phyloP scores from a whole-genome alignment of 2,888 invertebrate species.

The Dastarcus helophoroides region DNA sequence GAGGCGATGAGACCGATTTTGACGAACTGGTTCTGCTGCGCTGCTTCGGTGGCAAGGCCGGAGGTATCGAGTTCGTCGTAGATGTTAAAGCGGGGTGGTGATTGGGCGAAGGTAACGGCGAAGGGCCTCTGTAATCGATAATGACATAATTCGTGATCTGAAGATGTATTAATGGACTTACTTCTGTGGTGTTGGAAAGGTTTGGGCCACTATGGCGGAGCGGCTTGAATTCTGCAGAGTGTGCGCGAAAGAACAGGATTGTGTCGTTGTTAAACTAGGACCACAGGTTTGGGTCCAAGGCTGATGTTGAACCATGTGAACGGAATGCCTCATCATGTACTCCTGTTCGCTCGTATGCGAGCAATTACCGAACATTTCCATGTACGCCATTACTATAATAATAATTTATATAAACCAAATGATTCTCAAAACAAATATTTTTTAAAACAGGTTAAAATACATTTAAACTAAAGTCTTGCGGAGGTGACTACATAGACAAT shows the following conservation, averaged over 20 bases:
- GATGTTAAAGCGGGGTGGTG: conserved; percentile 13
- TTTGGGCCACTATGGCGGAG: conserved; percentile 18
- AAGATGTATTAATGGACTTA: no score
- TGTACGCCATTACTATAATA: conserved; percentile 81
- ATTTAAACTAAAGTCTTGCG: no score
- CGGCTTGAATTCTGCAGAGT: conserved; percentile 26
- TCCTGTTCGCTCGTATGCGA: conserved; percentile 63
- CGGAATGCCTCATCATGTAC: conserved; percentile 77
- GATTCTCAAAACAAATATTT: no score
- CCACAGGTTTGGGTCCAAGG: conserved; percentile 21
- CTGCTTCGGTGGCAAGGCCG: conserved; percentile 48
- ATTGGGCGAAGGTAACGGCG: conserved; percentile 25
- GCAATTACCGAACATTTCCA: conserved; percentile 91
- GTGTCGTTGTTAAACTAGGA: conserved; percentile 41
- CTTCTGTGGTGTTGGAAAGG: no score
- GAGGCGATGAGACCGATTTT: conserved; percentile 25
- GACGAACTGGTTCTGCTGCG: conserved; percentile 37
- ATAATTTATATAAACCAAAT: conserved; percentile 9
- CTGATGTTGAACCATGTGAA: conserved; percentile 47
- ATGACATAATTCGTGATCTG: no score
- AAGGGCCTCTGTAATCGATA: conserved; percentile 21
- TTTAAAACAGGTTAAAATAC: no score
- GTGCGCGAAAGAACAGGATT: conserved; percentile 46
- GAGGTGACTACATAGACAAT: no score
- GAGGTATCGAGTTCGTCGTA: conserved; percentile 22